These are phyloP conservation scores for Lottia scabra DNA, from an alignment of 2,888 invertebrate genomes.

Conservation along the genomic window DNA sequence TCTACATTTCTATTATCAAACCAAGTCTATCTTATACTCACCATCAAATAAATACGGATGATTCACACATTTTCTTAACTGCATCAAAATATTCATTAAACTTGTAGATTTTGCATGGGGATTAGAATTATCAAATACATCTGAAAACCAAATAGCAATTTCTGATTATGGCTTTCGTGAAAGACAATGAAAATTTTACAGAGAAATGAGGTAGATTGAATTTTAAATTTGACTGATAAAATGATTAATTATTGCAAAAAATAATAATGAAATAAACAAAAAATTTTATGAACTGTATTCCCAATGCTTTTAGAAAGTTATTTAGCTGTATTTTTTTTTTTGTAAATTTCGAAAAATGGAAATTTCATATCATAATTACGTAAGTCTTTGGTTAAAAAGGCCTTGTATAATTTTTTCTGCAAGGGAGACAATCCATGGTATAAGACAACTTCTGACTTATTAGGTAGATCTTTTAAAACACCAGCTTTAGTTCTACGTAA, in stretches of 20 bases:
- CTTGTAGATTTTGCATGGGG: slow-evolving; percentile 38
- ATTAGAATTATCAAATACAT: slow-evolving; percentile 47
- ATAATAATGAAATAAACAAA: too few relatives aligned
- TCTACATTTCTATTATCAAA: too few relatives aligned
- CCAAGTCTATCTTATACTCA: slow-evolving; percentile 37
- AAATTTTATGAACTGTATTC: too few relatives aligned
- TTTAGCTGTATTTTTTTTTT: not conserved
- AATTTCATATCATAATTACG: slow-evolving; percentile 43
- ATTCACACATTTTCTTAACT: slow-evolving; percentile 69
- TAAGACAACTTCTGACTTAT: slow-evolving; percentile 66
- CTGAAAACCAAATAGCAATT: slow-evolving; percentile 36
- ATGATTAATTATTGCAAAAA: too few relatives aligned
- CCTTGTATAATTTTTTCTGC: slow-evolving; percentile 69
- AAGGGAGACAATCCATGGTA: slow-evolving; percentile 68
- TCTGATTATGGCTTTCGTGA: too few relatives aligned
- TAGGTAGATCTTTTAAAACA: slow-evolving; percentile 65
- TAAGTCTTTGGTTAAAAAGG: slow-evolving; percentile 67
- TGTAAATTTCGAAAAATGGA: not conserved
- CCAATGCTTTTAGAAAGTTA: not conserved
- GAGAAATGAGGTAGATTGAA: too few relatives aligned
- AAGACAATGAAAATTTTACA: too few relatives aligned
- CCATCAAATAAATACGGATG: slow-evolving; percentile 71
- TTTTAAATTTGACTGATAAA: too few relatives aligned
- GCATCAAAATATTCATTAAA: slow-evolving; percentile 68
- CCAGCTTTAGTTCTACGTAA: slow-evolving; percentile 66